A percentile compares a stretch with the other conserved stretches of the same genome.
Evolutionary conservation across 1,140 invertebrate genomes (phyloP).

Genomic region (Eriosoma lanigerum): DNA sequence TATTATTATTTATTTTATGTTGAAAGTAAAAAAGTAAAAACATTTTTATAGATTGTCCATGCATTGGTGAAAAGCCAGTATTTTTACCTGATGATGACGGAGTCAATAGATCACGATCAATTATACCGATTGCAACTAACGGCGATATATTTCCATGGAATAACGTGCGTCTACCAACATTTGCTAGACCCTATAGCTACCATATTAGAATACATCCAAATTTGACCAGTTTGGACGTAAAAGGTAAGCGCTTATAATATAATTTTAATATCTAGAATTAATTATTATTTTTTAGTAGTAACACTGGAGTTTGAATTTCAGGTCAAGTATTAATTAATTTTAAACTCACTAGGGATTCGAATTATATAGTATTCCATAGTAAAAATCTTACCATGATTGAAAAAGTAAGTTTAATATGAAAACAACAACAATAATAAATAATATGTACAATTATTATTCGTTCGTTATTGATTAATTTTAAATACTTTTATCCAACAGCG

Average conservation of each 20-base stretch:
- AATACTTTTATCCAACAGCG: constrained; percentile 59
- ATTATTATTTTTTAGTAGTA: neutral
- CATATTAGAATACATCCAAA: constrained; percentile 91
- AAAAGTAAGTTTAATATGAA: constrained; percentile 64
- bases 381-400: constrained; percentile 86
- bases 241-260: constrained; percentile 64
- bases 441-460: neutral
- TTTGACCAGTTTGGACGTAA: constrained; percentile 82
- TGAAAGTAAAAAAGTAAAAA: too few species aligned
- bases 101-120: constrained; percentile 62
- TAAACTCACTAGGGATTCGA: constrained; percentile 77
- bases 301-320: constrained; percentile 58
- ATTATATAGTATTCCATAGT: constrained; percentile 87
- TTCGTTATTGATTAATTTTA: constrained; percentile 11
- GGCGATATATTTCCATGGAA: constrained; percentile 86
- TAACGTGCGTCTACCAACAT: constrained; percentile 77
- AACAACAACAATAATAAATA: neutral
- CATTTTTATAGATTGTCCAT: constrained; percentile 67
- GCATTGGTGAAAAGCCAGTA: constrained; percentile 68
- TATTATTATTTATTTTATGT: too few species aligned
- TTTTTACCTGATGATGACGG: constrained; percentile 65
- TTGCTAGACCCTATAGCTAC: constrained; percentile 80
- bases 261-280: too few species aligned
- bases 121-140: constrained; percentile 68
- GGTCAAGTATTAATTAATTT: constrained; percentile 84